Evolutionary conservation across 2,888 invertebrate genomes (phyloP), one percentile per base, ranked within the genome.

Genomic region (Eupithecia exiguata): DNA sequence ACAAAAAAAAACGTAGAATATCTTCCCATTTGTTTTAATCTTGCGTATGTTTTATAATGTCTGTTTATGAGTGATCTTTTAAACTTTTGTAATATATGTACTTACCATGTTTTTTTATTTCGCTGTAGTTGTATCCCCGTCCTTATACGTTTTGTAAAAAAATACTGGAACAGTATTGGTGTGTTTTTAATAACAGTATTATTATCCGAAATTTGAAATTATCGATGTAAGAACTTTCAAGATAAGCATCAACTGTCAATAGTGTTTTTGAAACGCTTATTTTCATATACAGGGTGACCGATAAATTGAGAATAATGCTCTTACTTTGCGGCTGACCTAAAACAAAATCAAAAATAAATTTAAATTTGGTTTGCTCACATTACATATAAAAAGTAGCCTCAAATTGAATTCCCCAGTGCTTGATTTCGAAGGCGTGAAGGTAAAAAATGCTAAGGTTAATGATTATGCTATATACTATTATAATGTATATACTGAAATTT

Each of bases 211-310:
- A 67, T 36, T 69, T 66, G 46, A 81, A 85, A 84, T 78, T 81
- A 83, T 86, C 84, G 75, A 92, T 92, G 92, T 92, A 93, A 92
- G 92, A 92, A 93, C 92, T 93, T 92, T 92, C 82, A 82, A 84
- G 93, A 93, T 93, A 92, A 91, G 88, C 82, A 75, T 35, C 62
- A 62, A 35, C 16, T 18, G 30, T 58, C 58, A 25, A 35, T 35
- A 35, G 16, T 61, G 14, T 61, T 61, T 61, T 61, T 30, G 14
- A 61, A 21, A 30, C 21, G 10, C 21, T 21, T 53, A 12, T 58
- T 58, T 58, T 58, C 25, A 58, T 53, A 53, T 53, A 5, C 58
- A 58, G 21, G 12, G 58, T 58, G 58, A 25, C 25, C 14, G 58
- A 1, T 58, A 25, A 58, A 21, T 58, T 9, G 25, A 4, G 25